Conservation (phyloP, 2,888 invertebrate species). For the Carterocephalus palaemon region DNA sequence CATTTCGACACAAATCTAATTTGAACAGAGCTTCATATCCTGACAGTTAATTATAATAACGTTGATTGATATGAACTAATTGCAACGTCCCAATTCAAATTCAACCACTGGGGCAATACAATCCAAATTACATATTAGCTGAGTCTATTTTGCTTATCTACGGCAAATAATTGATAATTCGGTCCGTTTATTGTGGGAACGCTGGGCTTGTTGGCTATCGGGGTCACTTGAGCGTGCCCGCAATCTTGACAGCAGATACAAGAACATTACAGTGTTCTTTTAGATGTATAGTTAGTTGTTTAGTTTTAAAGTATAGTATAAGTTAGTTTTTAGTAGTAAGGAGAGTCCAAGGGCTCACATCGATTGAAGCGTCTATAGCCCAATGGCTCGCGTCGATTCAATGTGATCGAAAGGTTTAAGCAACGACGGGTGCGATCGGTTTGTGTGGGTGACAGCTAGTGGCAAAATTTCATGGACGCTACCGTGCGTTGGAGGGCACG, state of each 20-base stretch:
- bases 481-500: no score
- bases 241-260: constrained; percentile 1
- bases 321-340: no score
- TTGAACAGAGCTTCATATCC: constrained; percentile 6
- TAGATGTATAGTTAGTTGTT: no score
- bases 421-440: no score
- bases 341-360: no score
- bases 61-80: constrained; percentile 25
- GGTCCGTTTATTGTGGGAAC: constrained; percentile 34
- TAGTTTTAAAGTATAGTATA: no score
- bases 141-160: constrained; percentile 36
- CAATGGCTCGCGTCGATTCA: no score
- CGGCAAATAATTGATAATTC: constrained; percentile 33
- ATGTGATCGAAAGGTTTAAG: no score
- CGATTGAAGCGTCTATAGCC: no score
- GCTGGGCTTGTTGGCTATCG: constrained; percentile 31
- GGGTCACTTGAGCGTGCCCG: constrained; percentile 31
- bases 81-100: constrained; percentile 21
- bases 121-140: constrained; percentile 38
- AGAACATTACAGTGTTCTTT: no score
- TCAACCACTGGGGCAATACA: constrained; percentile 17
- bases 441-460: no score
- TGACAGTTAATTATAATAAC: constrained; percentile 25
- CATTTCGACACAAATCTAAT: constrained; percentile 3
- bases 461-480: no score